Evolutionary conservation across 2,888 invertebrate species (phyloP).

Genomic region (Choreutis nemorana): DNA sequence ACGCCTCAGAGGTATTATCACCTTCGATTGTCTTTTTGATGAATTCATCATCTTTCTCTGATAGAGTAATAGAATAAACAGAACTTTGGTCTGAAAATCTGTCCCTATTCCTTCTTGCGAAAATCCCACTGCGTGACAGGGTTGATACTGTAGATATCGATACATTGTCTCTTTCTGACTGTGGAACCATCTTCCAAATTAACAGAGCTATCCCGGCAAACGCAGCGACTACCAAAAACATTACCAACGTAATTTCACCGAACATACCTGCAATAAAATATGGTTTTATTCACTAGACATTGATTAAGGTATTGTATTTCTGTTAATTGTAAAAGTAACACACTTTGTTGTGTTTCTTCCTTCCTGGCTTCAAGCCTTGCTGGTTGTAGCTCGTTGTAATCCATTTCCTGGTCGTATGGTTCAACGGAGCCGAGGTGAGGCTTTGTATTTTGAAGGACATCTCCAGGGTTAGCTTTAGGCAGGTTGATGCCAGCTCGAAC

Average conservation of each 20-base stretch:
- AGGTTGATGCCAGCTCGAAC: slow-evolving; percentile 80
- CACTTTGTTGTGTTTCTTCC: slow-evolving; percentile 43
- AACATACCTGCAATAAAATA: slow-evolving; percentile 43
- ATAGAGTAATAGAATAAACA: slow-evolving; percentile 54
- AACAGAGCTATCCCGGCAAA: slow-evolving; percentile 63
- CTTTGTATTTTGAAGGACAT: slow-evolving; percentile 47
- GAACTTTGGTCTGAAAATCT: slow-evolving; percentile 54
- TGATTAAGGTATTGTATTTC: not conserved
- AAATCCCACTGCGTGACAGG: slow-evolving; percentile 44
- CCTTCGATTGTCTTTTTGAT: slow-evolving; percentile 38
- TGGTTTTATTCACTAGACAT: too few relatives aligned
- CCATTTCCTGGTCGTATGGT: slow-evolving; percentile 45
- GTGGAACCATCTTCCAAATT: slow-evolving; percentile 65
- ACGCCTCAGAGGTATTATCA: slow-evolving; percentile 62
- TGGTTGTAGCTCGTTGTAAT: slow-evolving; percentile 54
- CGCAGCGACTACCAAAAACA: slow-evolving; percentile 66
- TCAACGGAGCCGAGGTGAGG: slow-evolving; percentile 46
- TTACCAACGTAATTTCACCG: slow-evolving; percentile 57
- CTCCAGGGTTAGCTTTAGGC: slow-evolving; percentile 67
- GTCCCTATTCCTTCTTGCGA: slow-evolving; percentile 44
- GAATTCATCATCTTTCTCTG: slow-evolving; percentile 48
- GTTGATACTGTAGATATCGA: slow-evolving; percentile 51
- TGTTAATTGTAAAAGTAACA: slow-evolving; percentile 10
- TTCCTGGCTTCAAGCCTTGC: slow-evolving; percentile 50
- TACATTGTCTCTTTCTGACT: slow-evolving; percentile 56